Evolutionary conservation across 35 echinoderm and acorn worm species (phyloP).

Genomic region (Anneissia japonica): DNA sequence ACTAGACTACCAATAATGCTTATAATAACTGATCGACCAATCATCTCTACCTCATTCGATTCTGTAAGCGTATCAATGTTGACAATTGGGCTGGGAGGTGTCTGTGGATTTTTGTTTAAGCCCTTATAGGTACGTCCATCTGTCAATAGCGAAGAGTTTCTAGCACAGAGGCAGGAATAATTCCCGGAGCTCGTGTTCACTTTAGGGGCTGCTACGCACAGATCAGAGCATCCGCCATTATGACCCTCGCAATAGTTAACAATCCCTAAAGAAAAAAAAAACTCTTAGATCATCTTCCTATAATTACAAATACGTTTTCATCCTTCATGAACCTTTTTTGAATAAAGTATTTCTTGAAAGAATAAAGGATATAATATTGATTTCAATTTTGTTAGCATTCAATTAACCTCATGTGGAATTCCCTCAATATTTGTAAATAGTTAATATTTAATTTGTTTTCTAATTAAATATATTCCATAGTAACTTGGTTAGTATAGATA

Average conservation of each 20-base stretch:
- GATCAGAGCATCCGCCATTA: conserved; percentile 72
- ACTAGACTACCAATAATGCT: conserved; percentile 24
- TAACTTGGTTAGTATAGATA: too few species aligned
- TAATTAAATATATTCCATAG: too few species aligned
- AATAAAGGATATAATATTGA: too few species aligned
- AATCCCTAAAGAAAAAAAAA: not conserved
- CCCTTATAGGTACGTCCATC: conserved; percentile 62
- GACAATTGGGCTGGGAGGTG: not conserved
- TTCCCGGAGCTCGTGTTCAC: conserved; percentile 21
- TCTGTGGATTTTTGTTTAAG: not conserved
- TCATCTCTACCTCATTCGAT: too few species aligned
- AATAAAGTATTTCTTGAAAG: too few species aligned
- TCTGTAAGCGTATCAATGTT: not conserved
- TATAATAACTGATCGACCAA: not conserved
- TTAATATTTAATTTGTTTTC: too few species aligned
- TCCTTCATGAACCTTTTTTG: too few species aligned
- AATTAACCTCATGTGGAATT: too few species aligned
- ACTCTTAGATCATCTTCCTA: too few species aligned
- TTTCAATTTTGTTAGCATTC: too few species aligned
- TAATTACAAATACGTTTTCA: too few species aligned
- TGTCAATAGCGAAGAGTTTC: conserved; percentile 12
- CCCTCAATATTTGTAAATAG: too few species aligned
- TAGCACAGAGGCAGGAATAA: conserved; percentile 74
- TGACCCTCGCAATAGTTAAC: conserved; percentile 44
- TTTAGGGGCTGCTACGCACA: conserved; percentile 73